These are phyloP conservation scores for Fulica atra DNA, from an alignment of 2,113 vertebrate species.

Conservation along the genomic window DNA sequence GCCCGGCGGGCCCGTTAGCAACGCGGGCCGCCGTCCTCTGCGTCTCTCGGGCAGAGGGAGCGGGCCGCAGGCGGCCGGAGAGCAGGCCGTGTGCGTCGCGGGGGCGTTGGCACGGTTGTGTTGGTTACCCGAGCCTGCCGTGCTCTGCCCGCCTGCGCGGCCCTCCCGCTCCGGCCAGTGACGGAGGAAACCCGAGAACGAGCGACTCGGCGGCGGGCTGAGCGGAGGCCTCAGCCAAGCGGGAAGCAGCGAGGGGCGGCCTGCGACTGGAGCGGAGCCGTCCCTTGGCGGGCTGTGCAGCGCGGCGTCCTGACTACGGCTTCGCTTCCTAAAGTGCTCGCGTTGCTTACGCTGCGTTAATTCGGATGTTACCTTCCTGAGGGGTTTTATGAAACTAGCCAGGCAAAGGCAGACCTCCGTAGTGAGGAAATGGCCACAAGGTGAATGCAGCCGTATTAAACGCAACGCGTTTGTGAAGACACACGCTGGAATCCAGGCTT, in stretches of 20 bases:
- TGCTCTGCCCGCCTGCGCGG: too few species aligned
- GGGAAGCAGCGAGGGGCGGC: not conserved
- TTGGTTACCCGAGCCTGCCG: not conserved
- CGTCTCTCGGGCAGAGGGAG: not conserved
- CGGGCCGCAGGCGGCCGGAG: not conserved
- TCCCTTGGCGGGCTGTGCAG: not conserved
- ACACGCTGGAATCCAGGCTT: not conserved
- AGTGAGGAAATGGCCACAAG: not conserved
- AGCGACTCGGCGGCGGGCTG: not conserved
- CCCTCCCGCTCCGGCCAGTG: too few species aligned
- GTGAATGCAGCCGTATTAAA: not conserved
- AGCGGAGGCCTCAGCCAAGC: not conserved
- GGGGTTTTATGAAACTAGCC: not conserved
- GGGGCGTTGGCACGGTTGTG: accelerated
- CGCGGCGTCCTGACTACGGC: not conserved
- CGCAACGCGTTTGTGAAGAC: not conserved
- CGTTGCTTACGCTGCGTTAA: accelerated
- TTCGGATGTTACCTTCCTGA: too few species aligned
- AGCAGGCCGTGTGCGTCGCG: too few species aligned
- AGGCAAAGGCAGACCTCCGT: not conserved
- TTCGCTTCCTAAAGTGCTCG: not conserved
- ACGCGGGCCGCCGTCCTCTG: not conserved
- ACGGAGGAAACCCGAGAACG: not conserved
- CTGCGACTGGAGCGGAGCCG: not conserved
- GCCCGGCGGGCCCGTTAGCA: not conserved